Percentiles rank a stretch among this genome's conserved stretches.
Conservation (phyloP, 2,888 invertebrate species). For the Torymus aiolomorphi region DNA sequence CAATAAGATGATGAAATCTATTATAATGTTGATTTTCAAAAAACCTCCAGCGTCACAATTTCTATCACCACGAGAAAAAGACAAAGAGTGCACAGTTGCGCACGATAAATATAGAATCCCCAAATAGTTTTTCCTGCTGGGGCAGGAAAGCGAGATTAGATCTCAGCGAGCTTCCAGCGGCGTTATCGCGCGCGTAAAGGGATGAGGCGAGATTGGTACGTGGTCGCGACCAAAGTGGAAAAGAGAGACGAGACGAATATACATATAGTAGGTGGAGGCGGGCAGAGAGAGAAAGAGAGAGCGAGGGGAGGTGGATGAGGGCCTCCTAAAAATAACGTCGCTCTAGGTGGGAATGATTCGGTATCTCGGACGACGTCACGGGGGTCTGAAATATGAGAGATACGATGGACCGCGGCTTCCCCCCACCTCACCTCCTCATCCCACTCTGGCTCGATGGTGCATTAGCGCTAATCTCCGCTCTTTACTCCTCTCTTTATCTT, state of each 20-base stretch:
- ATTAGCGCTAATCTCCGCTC: constrained; percentile 76
- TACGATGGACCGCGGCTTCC: constrained; percentile 71
- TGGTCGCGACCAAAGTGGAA: constrained; percentile 47
- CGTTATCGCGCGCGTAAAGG: constrained; percentile 47
- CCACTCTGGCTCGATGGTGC: constrained; percentile 72
- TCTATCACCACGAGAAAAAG: neutral
- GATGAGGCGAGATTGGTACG: constrained; percentile 31
- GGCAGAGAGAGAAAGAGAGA: constrained; percentile 34
- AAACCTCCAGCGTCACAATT: no score
- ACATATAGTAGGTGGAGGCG: constrained; percentile 35
- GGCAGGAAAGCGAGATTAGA: constrained; percentile 14
- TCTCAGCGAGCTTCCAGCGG: constrained; percentile 26
- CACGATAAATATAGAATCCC: neutral
- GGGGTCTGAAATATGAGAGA: constrained; percentile 75
- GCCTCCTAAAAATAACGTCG: constrained; percentile 69
- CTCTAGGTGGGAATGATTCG: constrained; percentile 74
- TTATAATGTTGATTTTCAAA: no score
- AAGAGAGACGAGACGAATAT: constrained; percentile 25
- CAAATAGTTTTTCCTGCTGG: constrained; percentile 29
- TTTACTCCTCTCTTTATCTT: constrained; percentile 76
- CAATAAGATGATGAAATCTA: no score
- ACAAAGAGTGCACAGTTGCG: neutral
- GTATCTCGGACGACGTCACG: constrained; percentile 75
- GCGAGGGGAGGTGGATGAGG: constrained; percentile 23
- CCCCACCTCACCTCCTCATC: constrained; percentile 46